These are phyloP conservation scores for Colossoma macropomum DNA, from an alignment of 2,113 vertebrate genomes.

Conservation along the genomic window DNA sequence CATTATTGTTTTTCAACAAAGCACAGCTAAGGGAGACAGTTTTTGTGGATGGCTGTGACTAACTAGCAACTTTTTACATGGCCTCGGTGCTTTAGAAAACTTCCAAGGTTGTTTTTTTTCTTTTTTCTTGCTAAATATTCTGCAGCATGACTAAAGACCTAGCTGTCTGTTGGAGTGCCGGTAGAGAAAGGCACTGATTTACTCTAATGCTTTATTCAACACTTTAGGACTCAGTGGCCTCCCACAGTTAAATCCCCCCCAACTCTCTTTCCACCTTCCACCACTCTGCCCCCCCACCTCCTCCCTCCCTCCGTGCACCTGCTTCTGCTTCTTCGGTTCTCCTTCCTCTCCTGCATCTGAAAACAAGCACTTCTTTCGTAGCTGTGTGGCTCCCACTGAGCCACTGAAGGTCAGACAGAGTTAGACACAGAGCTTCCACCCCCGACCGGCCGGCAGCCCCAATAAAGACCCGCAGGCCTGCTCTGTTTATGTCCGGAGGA, in stretches of 20 bases:
- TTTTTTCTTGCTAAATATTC: neutral
- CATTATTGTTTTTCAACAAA: neutral
- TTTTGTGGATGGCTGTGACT: neutral
- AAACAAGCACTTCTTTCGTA: slow-evolving; percentile 32
- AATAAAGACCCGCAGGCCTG: neutral
- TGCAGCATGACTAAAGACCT: neutral
- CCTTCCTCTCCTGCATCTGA: slow-evolving; percentile 25
- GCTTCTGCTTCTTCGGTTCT: neutral
- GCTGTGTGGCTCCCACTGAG: slow-evolving; percentile 40
- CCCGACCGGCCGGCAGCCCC: slow-evolving; percentile 5
- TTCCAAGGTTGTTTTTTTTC: slow-evolving; percentile 34
- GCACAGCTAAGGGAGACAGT: too few species aligned
- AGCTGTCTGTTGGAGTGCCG: slow-evolving; percentile 1
- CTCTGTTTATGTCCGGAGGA: neutral
- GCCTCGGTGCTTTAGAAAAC: neutral
- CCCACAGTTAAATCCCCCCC: slow-evolving; percentile 12
- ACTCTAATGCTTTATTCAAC: slow-evolving; percentile 43
- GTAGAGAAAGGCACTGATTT: slow-evolving; percentile 36
- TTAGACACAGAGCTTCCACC: slow-evolving; percentile 27
- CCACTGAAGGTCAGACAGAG: slow-evolving; percentile 55
- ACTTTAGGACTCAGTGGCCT: slow-evolving; percentile 10
- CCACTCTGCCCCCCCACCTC: neutral
- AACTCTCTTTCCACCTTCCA: neutral
- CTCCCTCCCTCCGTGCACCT: neutral
- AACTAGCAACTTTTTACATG: slow-evolving; percentile 3